Evolutionary conservation across 2,888 invertebrate species (phyloP), one percentile per base, ranked within the genome.

Genomic region (Cheilosia variabilis): DNA sequence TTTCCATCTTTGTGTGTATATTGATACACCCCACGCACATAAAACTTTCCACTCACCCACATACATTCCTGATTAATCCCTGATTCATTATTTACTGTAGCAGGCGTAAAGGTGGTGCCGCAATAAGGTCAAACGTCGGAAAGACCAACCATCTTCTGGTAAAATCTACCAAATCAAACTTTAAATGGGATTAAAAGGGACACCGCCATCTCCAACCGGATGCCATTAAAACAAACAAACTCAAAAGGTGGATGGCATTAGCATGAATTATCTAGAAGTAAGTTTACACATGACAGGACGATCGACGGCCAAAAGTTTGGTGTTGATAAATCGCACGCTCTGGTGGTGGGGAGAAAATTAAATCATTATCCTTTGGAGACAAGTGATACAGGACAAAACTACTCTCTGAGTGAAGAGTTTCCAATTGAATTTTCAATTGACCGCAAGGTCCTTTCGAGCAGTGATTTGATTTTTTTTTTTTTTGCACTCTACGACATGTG

Each of bases 401-500:
- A 22, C 22, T 22, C 22, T 15, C n/a, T 10, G 15, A 15, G 31
- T 34, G 22, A 4, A 45, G 53, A 53, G 43, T 37, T 45, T 10
- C 31, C 69, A 71, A 78, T 78, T 71, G 52, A 71, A 63, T 69
- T 71, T 78, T 50, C 57, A 69, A 78, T 78, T 78, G 69, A 78
- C 78, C 78, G 78, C 62, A 78, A 47, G 17, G 45, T 78, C 69
- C 77, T 78, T 69, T 69, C 15, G 43, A 77, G 53, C 19, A 47
- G 47, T 62, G 22, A 50, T 50, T 77, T 77, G 60, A 9, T 58
- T 41, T 27, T 60, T 43, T 43, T 34, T 52, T 22, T 22, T 6
- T n/a, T 15, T 22, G 47, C 24, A 73, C 63, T 66, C 55, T 47
- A 50, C 41, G 17, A 45, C 45, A 47, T 68, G 27, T 19, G 43